Base-by-base conservation (phyloP, 2,797 vertebrate genomes). In the Parotocinclus haroldoi region DNA sequence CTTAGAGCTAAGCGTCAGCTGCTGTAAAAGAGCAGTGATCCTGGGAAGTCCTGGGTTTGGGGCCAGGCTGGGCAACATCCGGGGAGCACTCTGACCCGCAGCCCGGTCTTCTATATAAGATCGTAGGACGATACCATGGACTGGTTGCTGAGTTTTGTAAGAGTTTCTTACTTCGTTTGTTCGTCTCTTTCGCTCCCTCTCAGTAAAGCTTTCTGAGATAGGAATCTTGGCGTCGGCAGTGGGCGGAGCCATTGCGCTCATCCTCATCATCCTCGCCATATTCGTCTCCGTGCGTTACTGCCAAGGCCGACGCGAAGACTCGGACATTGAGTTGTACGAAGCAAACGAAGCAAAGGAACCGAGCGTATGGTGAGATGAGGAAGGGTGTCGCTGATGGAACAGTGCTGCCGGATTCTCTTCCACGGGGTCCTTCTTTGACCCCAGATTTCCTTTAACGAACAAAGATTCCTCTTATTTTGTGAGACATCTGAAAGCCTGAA, bases 181-280 rank as follows among this genome's bases (percentile, higher is more conserved):
- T 39, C 58, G 16, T 45, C 37, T 85, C 83, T n/a, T 3, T 14
- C 73, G 14, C 0, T 62, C 16, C 16, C 16, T 42, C 51, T 19
- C 36, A 82, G 81, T 71, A 7, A 65, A 72, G 6, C 16, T 88
- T 75, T 95, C 95, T 0, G 94, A 98, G 78, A 91, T 96, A 46
- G 72, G 84, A 62, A 81, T 96, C 71, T 81, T 98, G 87, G 85
- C 83, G 0, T 66, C 91, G n/a, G 85, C 85, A 14, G 87, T 94
- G 0, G 94, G 93, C 3, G 88, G 84, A 0, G 82, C 90, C 63
- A 93, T 92, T 4, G 80, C 19, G 0, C 1, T 93, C 13, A 89
- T 95, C 81, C 79, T 98, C 51, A 0, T 94, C n/a, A 7, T 93
- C 39, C 89, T 97, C 1, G 46, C 61, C 0, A 66, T 77, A 1